phyloP scores from a whole-genome alignment of 2,797 vertebrate species.

The Malurus splendens region DNA sequence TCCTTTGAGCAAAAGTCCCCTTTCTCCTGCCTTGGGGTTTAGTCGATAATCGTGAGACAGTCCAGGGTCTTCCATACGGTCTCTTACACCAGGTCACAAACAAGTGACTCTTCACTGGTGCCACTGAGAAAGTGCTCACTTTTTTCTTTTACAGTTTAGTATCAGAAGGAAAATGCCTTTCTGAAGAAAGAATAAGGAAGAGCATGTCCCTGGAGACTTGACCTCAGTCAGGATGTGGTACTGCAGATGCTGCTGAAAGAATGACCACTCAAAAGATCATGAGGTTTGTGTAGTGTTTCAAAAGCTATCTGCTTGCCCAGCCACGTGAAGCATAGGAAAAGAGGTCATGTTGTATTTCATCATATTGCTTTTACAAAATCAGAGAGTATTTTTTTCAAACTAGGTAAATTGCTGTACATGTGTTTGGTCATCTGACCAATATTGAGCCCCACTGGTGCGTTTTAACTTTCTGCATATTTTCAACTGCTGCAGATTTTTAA shows the following conservation, averaged over 20 bases:
- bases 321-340: neutral
- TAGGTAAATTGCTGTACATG: neutral
- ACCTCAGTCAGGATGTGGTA: neutral
- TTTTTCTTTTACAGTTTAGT: neutral
- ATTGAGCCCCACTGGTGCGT: neutral
- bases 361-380: neutral
- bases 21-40: no score
- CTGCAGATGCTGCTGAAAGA: neutral
- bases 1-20: no score
- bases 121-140: neutral
- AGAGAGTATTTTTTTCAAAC: neutral
- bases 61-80: no score
- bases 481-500: neutral
- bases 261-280: conserved; percentile 17
- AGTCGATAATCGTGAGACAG: no score
- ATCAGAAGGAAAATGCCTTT: neutral
- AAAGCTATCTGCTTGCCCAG: neutral
- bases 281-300: neutral
- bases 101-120: neutral
- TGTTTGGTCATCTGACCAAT: neutral
- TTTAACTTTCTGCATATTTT: neutral
- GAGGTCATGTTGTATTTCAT: neutral
- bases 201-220: neutral
- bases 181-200: neutral
- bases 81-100: neutral